Base-by-base conservation (phyloP, 2,797 vertebrate species). In the Kryptolebias ocellatus region DNA sequence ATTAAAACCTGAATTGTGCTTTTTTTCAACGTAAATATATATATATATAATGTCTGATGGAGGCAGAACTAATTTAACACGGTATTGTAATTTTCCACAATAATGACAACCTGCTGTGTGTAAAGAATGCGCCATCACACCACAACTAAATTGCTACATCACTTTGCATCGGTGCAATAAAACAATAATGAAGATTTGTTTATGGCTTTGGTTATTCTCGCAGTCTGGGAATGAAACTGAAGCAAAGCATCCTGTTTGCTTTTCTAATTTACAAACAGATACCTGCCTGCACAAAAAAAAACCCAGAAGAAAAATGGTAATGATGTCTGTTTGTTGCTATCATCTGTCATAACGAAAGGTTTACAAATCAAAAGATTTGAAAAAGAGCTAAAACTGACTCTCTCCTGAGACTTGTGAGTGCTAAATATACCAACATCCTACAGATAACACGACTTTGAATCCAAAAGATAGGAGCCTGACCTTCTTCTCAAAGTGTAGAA, bases 341-440 rank as follows among this genome's bases (percentile, higher is more conserved):
- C 77, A 84, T 83, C 61, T 34, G 53, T 79, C 66, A 80, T 79
- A 68, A 85, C 86, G 67, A 83, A 89, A 76, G 64, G 53, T 76
- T 84, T 75, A 81, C 69, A 82, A 83, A 14, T 71, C 78, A 83
- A 86, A 80, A 63, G 72, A 78, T 77, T 67, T 65, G 74, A 76
- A 76, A 11, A 68, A 46, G 83, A 85, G 58, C 76, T 62, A 75
- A 88, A 81, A 91, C 72, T 83, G 83, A 92, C 88, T 53, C 52
- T 79, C 83, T 72, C 70, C 51, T 44, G 81, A 81, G 87, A 81
- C 71, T 61, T 73, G 50, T 60, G 55, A 77, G 67, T 64, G 57
- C 79, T 84, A 83, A 87, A 92, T 85, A 83, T 84, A 87, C 77
- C 81, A 83, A 57, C 52, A 79, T 12, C 46, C 39, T 60, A 52